Evolutionary conservation across 2,888 invertebrate species (phyloP).

Genomic region (Mongoloraphidia duomilia): DNA sequence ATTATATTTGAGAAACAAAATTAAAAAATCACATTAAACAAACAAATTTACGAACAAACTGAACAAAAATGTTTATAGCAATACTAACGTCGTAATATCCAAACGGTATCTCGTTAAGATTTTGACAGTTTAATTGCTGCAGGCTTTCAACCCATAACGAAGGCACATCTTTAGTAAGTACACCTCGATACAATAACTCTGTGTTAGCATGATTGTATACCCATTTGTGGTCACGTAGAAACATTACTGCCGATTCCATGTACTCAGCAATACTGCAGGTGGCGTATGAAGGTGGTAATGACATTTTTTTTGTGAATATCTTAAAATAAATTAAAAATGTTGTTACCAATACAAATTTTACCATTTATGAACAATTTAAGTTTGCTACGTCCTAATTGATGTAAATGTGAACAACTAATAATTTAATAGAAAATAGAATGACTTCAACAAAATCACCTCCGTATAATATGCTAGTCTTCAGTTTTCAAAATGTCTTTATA

Average conservation of each 20-base stretch:
- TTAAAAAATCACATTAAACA: too few species aligned
- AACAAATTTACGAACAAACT: background rate
- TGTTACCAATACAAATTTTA: too few species aligned
- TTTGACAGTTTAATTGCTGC: constrained; percentile 25
- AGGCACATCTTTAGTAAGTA: constrained; percentile 37
- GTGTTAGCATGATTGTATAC: constrained; percentile 51
- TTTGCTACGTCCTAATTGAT: too few species aligned
- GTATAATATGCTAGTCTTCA: too few species aligned
- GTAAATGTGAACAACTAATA: too few species aligned
- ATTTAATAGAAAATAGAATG: too few species aligned
- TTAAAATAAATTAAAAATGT: too few species aligned
- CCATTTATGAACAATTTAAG: too few species aligned
- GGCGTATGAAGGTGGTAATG: constrained; percentile 22
- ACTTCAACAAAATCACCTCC: too few species aligned
- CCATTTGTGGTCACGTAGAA: constrained; percentile 45
- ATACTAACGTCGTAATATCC: constrained; percentile 20
- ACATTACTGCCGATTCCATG: constrained; percentile 25
- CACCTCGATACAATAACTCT: constrained; percentile 38
- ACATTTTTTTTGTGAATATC: constrained; percentile 17
- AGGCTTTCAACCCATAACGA: constrained; percentile 35
- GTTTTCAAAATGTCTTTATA: too few species aligned
- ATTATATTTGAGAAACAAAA: too few species aligned
- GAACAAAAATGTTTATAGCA: background rate
- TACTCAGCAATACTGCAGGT: constrained; percentile 4
- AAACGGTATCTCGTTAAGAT: constrained; percentile 33